A percentile compares a stretch with the other conserved stretches of the same genome.
Conservation (phyloP, 2,797 vertebrate genomes). For the Halcyon smyrnensis region DNA sequence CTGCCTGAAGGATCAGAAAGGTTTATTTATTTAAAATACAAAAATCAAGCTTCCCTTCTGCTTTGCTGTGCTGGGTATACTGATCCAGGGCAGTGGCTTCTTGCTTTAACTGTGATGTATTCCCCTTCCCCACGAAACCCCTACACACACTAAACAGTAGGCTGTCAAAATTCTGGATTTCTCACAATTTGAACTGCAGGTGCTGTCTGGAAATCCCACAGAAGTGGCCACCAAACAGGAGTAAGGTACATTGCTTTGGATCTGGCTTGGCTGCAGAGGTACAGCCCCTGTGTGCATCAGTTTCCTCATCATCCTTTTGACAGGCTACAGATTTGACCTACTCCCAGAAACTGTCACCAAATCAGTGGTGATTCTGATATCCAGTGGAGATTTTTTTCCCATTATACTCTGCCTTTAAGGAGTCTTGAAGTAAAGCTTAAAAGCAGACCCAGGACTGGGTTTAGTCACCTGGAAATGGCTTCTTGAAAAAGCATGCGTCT, state of each 20-base stretch:
- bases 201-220: neutral
- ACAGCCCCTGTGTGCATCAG: neutral
- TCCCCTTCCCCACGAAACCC: neutral
- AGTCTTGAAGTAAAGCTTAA: neutral
- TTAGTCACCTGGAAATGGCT: slow-evolving; percentile 60
- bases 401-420: neutral
- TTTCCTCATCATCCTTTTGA: neutral
- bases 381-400: neutral
- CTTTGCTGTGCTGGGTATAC: neutral
- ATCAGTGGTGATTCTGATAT: neutral
- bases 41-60: neutral
- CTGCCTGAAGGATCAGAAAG: slow-evolving; percentile 46
- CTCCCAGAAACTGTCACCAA: neutral
- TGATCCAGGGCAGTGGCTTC: neutral
- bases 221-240: neutral
- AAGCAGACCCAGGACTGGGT: neutral
- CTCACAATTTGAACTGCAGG: neutral
- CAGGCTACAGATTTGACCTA: neutral
- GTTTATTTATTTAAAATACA: slow-evolving; percentile 45
- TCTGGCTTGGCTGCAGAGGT: neutral
- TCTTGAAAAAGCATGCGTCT: neutral
- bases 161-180: neutral
- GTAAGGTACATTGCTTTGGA: neutral
- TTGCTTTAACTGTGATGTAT: neutral
- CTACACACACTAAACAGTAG: neutral